Evolutionary conservation across 2,113 vertebrate species (phyloP).

Genomic region (Stigmatopora nigra): DNA sequence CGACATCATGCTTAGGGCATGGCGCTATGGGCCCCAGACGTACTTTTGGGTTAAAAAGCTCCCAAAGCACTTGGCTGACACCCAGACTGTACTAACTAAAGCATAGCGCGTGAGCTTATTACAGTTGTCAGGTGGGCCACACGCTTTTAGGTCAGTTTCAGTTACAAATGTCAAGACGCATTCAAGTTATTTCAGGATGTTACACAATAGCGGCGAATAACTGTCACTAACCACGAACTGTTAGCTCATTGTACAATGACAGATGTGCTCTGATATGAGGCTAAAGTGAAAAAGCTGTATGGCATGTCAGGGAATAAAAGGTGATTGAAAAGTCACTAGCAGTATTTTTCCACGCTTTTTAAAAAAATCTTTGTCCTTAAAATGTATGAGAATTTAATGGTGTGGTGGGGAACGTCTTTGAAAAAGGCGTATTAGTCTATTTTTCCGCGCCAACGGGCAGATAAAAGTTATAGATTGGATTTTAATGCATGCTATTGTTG

Average conservation of each 20-base stretch:
- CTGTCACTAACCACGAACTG: slow-evolving; percentile 61
- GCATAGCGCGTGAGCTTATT: slow-evolving; percentile 19
- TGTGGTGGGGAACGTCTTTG: background rate
- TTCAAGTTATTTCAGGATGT: slow-evolving; percentile 57
- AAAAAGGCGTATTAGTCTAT: background rate
- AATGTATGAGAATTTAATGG: background rate
- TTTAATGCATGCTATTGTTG: too few relatives aligned
- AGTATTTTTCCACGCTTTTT: too few relatives aligned
- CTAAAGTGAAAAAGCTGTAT: slow-evolving; percentile 7
- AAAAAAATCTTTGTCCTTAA: background rate
- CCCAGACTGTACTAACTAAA: slow-evolving; percentile 29
- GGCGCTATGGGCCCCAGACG: slow-evolving; percentile 38
- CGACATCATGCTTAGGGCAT: slow-evolving; percentile 25
- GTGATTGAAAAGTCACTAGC: background rate
- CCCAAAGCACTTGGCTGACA: slow-evolving; percentile 30
- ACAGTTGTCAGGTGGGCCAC: slow-evolving; percentile 31
- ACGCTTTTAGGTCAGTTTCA: slow-evolving; percentile 40
- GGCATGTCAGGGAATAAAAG: background rate
- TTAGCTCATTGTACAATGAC: slow-evolving; percentile 42
- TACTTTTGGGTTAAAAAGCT: slow-evolving; percentile 35
- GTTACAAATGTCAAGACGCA: slow-evolving; percentile 44
- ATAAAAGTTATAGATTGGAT: too few relatives aligned
- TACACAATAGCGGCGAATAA: slow-evolving; percentile 63
- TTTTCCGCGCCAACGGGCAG: background rate
- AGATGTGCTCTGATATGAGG: slow-evolving; percentile 24